These are phyloP conservation scores for Actinemys pallida DNA, from an alignment of 2,113 vertebrate species.

Conservation along the genomic window DNA sequence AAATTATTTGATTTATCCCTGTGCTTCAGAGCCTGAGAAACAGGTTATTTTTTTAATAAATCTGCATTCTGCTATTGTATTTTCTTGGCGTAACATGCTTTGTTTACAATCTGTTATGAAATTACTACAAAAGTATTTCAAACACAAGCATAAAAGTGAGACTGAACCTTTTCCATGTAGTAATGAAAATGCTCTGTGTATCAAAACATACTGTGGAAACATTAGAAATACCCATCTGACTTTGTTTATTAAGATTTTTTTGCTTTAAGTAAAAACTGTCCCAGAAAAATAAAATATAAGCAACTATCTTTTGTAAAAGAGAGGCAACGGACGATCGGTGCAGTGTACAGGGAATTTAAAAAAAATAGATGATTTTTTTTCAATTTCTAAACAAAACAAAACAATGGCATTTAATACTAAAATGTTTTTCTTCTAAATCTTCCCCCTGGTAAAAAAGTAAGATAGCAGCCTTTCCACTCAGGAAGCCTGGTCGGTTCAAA, in stretches of 20 bases:
- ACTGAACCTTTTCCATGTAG: neutral
- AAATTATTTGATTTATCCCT: neutral
- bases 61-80: neutral
- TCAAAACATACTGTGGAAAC: neutral
- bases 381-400: conserved; percentile 3
- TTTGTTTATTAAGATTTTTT: neutral
- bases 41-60: neutral
- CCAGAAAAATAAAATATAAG: neutral
- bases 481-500: neutral
- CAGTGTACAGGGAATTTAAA: accelerated
- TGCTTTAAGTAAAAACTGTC: neutral
- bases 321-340: neutral
- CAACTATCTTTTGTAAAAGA: neutral
- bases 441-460: neutral
- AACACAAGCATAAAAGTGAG: neutral
- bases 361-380: accelerated
- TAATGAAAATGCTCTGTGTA: conserved; percentile 1
- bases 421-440: neutral
- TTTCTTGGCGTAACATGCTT: neutral
- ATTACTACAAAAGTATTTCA: neutral
- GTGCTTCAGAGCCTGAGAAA: neutral
- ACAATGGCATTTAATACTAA: neutral
- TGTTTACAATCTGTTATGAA: neutral
- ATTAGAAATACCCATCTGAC: neutral
- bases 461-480: neutral